Conservation (phyloP, 2,888 invertebrate species). For the Tetanocera ferruginea region DNA sequence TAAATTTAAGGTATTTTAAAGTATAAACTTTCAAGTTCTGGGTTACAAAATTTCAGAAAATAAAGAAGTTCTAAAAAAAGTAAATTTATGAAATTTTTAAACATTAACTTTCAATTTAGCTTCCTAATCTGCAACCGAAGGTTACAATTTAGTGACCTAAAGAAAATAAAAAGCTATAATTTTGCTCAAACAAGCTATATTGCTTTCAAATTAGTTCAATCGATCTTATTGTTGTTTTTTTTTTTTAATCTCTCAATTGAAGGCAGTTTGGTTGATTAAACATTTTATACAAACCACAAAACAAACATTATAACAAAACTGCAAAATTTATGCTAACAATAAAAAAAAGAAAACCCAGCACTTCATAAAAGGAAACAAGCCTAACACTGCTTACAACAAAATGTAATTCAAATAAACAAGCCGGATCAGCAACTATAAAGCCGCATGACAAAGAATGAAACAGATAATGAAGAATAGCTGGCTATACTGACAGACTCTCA, state of each 20-base stretch:
- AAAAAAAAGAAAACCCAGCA: background rate
- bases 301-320: background rate
- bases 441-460: constrained; percentile 3
- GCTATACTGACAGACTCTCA: background rate
- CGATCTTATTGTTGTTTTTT: background rate
- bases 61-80: too few species aligned
- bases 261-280: constrained; percentile 25
- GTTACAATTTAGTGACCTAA: too few species aligned
- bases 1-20: too few species aligned
- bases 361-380: background rate
- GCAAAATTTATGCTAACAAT: background rate
- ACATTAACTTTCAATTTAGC: too few species aligned
- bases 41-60: too few species aligned
- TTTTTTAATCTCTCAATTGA: constrained; percentile 9
- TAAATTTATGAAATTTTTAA: too few species aligned
- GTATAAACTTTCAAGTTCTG: too few species aligned
- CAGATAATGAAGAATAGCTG: background rate
- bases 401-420: background rate
- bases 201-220: background rate
- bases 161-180: too few species aligned
- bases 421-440: background rate
- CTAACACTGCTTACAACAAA: background rate
- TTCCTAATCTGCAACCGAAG: too few species aligned
- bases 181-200: too few species aligned
- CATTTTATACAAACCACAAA: constrained; percentile 21